Conservation (phyloP, 1,140 invertebrate genomes). For the Chymomyza costata region DNA sequence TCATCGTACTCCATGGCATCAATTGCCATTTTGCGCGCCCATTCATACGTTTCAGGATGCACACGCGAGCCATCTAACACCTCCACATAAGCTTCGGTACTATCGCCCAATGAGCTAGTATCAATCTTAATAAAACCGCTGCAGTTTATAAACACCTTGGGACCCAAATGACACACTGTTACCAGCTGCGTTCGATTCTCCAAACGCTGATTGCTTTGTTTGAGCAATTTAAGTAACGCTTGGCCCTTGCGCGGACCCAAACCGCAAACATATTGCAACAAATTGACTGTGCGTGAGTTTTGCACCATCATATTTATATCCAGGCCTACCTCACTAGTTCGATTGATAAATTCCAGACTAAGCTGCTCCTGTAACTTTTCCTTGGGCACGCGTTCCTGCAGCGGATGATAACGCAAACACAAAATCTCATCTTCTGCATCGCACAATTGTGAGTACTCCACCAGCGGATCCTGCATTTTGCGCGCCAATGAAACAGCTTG, state of each 20-base stretch:
- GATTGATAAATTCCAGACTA: constrained; percentile 93
- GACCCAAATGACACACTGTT: constrained; percentile 96
- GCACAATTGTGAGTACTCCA: constrained; percentile 97
- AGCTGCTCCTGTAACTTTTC: constrained; percentile 91
- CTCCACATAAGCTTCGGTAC: constrained; percentile 95
- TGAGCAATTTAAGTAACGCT: constrained; percentile 91
- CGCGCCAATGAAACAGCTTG: constrained; percentile 95
- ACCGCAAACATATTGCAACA: constrained; percentile 99
- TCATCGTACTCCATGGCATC: constrained; percentile 99
- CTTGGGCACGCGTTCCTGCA: constrained; percentile 90
- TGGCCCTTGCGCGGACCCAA: constrained; percentile 96
- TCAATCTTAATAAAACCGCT: constrained; percentile 99
- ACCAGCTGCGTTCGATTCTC: constrained; percentile 97
- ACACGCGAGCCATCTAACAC: constrained; percentile 98
- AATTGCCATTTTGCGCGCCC: constrained; percentile 99
- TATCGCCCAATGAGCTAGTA: constrained; percentile 94
- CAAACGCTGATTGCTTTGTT: constrained; percentile 93
- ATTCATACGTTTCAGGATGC: constrained; percentile 99
- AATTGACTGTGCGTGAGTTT: constrained; percentile 88
- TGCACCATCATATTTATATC: constrained; percentile 96
- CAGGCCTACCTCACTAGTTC: constrained; percentile 98
- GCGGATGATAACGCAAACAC: constrained; percentile 92
- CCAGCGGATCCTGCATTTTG: constrained; percentile 94
- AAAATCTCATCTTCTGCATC: constrained; percentile 97
- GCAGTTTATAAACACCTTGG: constrained; percentile 99